Evolutionary conservation across 2,113 vertebrate genomes (phyloP), one percentile per base, ranked within the genome.

Genomic region (Excalfactoria chinensis): DNA sequence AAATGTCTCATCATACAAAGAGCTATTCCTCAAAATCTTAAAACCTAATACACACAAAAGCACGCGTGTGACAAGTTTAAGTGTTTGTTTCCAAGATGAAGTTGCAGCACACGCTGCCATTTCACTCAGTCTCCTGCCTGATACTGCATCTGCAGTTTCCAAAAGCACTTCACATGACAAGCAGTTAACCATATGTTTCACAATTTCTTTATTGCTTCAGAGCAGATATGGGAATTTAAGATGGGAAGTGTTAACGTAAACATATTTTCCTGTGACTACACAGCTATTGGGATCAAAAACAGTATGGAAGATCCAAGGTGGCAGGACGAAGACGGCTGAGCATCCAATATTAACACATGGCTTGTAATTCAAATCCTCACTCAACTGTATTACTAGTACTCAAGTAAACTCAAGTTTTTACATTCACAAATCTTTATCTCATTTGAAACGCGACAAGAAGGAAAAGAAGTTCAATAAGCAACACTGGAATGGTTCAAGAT

Each of bases 111-210:
- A 34, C 13, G 25, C n/a, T 6, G 15, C 77, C 35, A 4, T 35
- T 87, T 95, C 70, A 75, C 89, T 74, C 60, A 86, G 82, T 74
- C 80, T 87, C 51, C 92, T 77, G 68, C 32, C 48, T 82, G 80
- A 34, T 56, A 64, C 69, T 12, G 1, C 86, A 90, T 83, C 81
- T 89, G 56, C 80, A 70, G 69, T 60, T 69, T 85, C 62, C 48
- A 85, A 68, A 93, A 95, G 12, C 17, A 41, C 26, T 77, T 63
- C 63, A 41, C 2, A 4, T 30, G 25, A 89, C 92, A 84, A 73
- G 79, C 48, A 43, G 71, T 59, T 72, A 63, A 79, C 88, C 84
- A 63, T 34, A 79, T 58, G 49, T 32, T 56, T 59, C 81, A 80
- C 93, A 88, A 84, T 53, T 95, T 80, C 94, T 73, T 87, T 28